Evolutionary conservation across 2,113 vertebrate species (phyloP).

Genomic region (Henicopernis longicauda): DNA sequence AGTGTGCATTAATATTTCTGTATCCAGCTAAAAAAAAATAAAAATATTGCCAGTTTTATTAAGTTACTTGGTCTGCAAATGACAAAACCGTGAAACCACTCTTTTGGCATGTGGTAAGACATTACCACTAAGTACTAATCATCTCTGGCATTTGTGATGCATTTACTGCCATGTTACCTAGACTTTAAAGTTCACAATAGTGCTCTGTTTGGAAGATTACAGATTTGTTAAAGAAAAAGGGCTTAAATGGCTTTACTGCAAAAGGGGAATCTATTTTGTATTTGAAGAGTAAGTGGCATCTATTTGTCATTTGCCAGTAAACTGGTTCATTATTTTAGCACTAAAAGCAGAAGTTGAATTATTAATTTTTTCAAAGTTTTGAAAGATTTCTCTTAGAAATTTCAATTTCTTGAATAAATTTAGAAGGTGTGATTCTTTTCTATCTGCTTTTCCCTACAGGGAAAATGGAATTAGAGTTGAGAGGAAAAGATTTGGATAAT

Average conservation of each 20-base stretch:
- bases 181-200: neutral
- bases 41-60: neutral
- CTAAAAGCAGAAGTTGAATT: neutral
- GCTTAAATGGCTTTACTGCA: neutral
- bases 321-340: neutral
- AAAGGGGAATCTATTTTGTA: neutral
- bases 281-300: neutral
- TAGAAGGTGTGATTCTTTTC: neutral
- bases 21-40: neutral
- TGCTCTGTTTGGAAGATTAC: neutral
- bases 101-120: neutral
- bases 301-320: neutral
- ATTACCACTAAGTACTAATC: neutral
- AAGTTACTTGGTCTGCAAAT: neutral
- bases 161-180: neutral
- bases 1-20: neutral
- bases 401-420: neutral
- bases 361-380: neutral
- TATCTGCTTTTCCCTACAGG: neutral
- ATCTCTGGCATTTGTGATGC: neutral
- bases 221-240: neutral
- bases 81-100: neutral
- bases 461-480: constrained; percentile 4
- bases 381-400: neutral
- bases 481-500: neutral